Conservation (phyloP, 2,888 invertebrate genomes). For the Rhyacophila evoluta region DNA sequence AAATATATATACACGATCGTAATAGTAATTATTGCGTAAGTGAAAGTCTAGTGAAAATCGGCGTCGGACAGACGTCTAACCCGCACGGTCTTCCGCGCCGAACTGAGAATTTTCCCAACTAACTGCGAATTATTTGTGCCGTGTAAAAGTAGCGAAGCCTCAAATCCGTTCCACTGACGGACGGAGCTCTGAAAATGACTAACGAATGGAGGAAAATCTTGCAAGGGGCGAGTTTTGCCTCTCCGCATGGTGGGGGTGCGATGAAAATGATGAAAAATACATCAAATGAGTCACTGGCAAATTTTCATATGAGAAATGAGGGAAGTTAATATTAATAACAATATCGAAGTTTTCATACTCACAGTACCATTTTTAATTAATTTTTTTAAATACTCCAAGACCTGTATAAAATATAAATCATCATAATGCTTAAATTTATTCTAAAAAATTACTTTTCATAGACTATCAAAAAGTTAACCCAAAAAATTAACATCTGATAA, state of each 20-base stretch:
- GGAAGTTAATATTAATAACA: no score
- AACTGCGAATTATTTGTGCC: background rate
- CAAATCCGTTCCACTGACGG: constrained; percentile 28
- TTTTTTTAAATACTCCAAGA: no score
- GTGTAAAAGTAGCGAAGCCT: constrained; percentile 7
- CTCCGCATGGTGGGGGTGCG: background rate
- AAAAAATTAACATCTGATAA: no score
- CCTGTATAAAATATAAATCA: no score
- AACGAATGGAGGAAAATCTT: constrained; percentile 9
- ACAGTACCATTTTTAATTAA: no score
- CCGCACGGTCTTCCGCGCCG: constrained; percentile 2
- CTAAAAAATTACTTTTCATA: no score
- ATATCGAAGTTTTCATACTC: no score
- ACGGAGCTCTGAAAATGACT: constrained; percentile 36
- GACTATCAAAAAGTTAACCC: no score
- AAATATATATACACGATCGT: background rate
- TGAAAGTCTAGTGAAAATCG: background rate
- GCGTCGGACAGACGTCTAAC: background rate
- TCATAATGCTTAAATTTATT: no score
- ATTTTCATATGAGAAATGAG: background rate
- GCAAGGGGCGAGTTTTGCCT: constrained; percentile 13
- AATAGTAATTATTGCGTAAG: background rate
- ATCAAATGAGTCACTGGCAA: background rate
- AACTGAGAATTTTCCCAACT: background rate
- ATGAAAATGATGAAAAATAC: constrained; percentile 15